Evolutionary conservation across 1,140 invertebrate species (phyloP).

Genomic region (Lasioglossum baleicum): DNA sequence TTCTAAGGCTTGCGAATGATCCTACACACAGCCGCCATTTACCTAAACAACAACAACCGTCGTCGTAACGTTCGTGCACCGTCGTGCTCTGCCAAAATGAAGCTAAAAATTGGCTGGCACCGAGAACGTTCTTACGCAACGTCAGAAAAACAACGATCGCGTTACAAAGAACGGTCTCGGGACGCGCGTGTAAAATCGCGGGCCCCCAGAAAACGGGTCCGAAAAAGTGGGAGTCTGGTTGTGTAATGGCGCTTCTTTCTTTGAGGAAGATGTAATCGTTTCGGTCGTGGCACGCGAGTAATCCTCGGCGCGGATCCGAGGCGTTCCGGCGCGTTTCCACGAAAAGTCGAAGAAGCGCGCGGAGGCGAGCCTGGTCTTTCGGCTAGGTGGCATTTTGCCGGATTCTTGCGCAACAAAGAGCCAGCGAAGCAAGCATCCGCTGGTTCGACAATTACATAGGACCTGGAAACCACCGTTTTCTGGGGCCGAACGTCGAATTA

Average conservation of each 20-base stretch:
- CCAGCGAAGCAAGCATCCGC: not conserved
- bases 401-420: slow-evolving; percentile 51
- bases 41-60: too few species aligned
- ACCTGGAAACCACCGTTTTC: slow-evolving; percentile 24
- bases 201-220: not conserved
- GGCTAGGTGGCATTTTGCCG: slow-evolving; percentile 22
- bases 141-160: slow-evolving; percentile 27
- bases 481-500: slow-evolving; percentile 10
- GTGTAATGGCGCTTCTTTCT: slow-evolving; percentile 38
- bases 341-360: slow-evolving; percentile 21
- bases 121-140: not conserved
- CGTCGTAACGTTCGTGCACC: not conserved
- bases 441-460: slow-evolving; percentile 51
- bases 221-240: slow-evolving; percentile 34
- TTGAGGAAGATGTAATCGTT: slow-evolving; percentile 46
- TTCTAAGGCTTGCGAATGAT: too few species aligned
- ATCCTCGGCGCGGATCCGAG: slow-evolving; percentile 9
- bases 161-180: slow-evolving; percentile 12
- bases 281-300: slow-evolving; percentile 45
- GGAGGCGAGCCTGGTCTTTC: not conserved
- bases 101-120: not conserved
- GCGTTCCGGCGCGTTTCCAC: slow-evolving; percentile 3
- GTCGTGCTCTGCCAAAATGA: not conserved
- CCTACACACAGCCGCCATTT: too few species aligned
- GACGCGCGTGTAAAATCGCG: slow-evolving; percentile 12